Evolutionary conservation across 2,888 invertebrate species (phyloP).

Genomic region (Troilus luridus): DNA sequence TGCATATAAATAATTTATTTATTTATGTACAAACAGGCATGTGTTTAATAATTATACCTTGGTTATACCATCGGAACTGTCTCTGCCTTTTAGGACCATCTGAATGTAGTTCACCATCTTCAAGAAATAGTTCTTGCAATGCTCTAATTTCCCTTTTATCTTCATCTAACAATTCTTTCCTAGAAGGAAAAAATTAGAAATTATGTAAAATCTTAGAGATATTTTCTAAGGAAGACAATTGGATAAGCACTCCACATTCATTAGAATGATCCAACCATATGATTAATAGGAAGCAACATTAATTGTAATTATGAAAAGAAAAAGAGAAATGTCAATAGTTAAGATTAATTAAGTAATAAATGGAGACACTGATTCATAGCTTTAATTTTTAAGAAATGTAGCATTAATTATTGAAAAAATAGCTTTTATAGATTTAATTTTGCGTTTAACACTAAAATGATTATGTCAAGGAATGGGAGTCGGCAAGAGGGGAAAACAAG

Average conservation of each 20-base stretch:
- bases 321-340: too few species aligned
- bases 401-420: too few species aligned
- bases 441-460: too few species aligned
- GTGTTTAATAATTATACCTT: slow-evolving; percentile 71
- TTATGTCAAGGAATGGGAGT: too few species aligned
- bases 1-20: too few species aligned
- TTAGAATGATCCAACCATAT: neutral
- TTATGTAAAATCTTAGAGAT: neutral
- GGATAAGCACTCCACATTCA: neutral
- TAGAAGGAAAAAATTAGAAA: slow-evolving; percentile 67
- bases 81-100: slow-evolving; percentile 83
- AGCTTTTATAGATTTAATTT: too few species aligned
- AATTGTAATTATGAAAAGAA: too few species aligned
- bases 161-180: slow-evolving; percentile 87
- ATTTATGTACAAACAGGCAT: neutral
- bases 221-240: neutral
- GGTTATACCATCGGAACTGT: slow-evolving; percentile 89
- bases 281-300: too few species aligned
- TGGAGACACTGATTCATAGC: too few species aligned
- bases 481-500: too few species aligned
- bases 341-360: too few species aligned
- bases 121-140: slow-evolving; percentile 88
- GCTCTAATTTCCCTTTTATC: slow-evolving; percentile 88
- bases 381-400: too few species aligned
- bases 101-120: slow-evolving; percentile 88